Conservation (phyloP, 1,140 invertebrate species). For the Ladona fulva region DNA sequence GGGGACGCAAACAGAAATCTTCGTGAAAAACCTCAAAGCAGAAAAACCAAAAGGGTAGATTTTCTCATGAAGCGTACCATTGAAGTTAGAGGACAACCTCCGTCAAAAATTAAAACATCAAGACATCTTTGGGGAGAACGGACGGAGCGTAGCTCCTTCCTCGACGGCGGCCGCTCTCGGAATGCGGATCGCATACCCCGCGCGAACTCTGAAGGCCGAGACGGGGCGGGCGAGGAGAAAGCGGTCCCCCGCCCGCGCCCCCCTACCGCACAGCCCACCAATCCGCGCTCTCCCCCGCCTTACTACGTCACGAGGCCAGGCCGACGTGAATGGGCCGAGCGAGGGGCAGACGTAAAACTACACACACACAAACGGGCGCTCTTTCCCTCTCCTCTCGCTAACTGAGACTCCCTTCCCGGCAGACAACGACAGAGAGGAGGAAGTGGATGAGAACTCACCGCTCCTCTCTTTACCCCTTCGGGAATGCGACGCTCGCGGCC, state of each 20-base stretch:
- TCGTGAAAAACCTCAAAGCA: too few relatives aligned
- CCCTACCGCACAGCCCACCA: neutral
- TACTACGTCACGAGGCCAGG: neutral
- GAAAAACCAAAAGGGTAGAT: too few relatives aligned
- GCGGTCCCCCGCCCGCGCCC: neutral
- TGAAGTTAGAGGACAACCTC: too few relatives aligned
- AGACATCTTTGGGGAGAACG: neutral
- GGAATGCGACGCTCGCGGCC: too few relatives aligned
- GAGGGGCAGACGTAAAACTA: slow-evolving; percentile 4
- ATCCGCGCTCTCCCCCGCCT: neutral
- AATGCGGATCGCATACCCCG: neutral
- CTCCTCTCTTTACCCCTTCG: neutral
- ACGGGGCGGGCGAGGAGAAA: neutral
- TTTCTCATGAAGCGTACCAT: too few relatives aligned
- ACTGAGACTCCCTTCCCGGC: too few relatives aligned
- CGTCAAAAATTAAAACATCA: too few relatives aligned
- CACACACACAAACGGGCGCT: neutral
- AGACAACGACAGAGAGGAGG: neutral
- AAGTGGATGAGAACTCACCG: neutral
- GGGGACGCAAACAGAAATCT: too few relatives aligned
- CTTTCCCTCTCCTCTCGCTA: neutral
- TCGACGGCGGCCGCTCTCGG: neutral
- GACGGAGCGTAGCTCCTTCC: neutral
- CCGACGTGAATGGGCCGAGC: neutral
- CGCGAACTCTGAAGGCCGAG: neutral